Conservation (phyloP, 2,888 invertebrate species). For the Pediacus dermestoides region DNA sequence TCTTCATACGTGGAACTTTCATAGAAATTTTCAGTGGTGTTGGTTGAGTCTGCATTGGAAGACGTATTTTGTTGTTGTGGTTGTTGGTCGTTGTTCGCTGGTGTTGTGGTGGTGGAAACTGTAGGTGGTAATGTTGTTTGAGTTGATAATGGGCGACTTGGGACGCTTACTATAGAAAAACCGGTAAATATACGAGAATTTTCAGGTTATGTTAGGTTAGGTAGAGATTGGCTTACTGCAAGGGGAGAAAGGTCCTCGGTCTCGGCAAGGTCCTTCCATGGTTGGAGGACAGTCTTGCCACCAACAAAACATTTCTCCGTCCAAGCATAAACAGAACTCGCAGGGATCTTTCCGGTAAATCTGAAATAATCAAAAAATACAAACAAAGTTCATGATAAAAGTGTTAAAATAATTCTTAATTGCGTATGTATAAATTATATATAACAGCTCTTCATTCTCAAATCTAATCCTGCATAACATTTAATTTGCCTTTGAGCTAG, state of each 20-base stretch:
- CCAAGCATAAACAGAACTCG: constrained; percentile 62
- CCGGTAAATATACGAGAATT: neutral
- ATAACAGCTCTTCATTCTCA: too few species aligned
- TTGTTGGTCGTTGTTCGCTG: constrained; percentile 15
- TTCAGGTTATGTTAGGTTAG: too few species aligned
- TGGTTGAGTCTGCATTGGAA: constrained; percentile 23
- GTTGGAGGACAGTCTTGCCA: constrained; percentile 60
- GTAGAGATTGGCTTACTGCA: too few species aligned
- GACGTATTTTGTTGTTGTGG: constrained; percentile 23
- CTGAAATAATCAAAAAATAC: constrained; percentile 45
- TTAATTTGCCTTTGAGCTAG: too few species aligned
- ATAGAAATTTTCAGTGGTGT: constrained; percentile 21
- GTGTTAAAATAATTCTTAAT: too few species aligned
- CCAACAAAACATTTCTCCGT: constrained; percentile 65
- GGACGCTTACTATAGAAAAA: constrained; percentile 26
- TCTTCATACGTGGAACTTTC: constrained; percentile 19
- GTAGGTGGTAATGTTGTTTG: constrained; percentile 20
- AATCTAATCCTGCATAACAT: too few species aligned
- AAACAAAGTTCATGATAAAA: too few species aligned
- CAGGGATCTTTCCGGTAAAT: constrained; percentile 59
- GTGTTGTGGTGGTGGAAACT: constrained; percentile 12
- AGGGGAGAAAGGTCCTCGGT: constrained; percentile 48
- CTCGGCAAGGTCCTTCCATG: constrained; percentile 48
- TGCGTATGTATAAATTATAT: too few species aligned
- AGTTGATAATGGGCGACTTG: constrained; percentile 23